Evolutionary conservation across 2,113 vertebrate species (phyloP).

Genomic region (Chloropsis cyanopogon): DNA sequence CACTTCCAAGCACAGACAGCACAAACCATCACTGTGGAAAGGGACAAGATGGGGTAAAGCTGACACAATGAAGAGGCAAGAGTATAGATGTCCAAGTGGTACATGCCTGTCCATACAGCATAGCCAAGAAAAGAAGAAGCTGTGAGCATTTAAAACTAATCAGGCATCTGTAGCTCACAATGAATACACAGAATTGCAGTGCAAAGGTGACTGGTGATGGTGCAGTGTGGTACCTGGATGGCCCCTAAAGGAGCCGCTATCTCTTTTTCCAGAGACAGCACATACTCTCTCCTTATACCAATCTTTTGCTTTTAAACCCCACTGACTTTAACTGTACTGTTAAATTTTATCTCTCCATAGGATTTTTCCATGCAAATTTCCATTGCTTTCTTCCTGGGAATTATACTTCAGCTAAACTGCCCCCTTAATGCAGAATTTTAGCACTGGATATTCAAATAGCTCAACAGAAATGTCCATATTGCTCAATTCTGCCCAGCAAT

Average conservation of each 20-base stretch:
- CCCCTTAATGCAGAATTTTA: neutral
- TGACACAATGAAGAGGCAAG: neutral
- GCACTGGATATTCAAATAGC: neutral
- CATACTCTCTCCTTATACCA: neutral
- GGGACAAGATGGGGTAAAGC: neutral
- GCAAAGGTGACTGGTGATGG: neutral
- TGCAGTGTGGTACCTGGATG: neutral
- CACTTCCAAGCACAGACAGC: neutral
- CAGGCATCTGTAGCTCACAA: neutral
- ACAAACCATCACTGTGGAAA: neutral
- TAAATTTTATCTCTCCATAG: neutral
- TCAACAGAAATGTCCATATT: neutral
- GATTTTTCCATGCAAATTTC: neutral
- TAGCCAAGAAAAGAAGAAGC: neutral
- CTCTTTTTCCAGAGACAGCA: neutral
- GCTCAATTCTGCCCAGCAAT: neutral
- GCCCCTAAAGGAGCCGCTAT: neutral
- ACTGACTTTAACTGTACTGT: neutral
- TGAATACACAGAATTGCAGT: neutral
- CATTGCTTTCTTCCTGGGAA: neutral
- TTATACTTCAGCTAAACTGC: neutral
- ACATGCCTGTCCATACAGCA: fast-evolving
- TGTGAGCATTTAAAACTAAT: neutral
- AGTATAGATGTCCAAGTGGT: fast-evolving
- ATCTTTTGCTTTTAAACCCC: neutral